Conservation (phyloP, 2,113 vertebrate species). For the Rhodinocichla rosea region DNA sequence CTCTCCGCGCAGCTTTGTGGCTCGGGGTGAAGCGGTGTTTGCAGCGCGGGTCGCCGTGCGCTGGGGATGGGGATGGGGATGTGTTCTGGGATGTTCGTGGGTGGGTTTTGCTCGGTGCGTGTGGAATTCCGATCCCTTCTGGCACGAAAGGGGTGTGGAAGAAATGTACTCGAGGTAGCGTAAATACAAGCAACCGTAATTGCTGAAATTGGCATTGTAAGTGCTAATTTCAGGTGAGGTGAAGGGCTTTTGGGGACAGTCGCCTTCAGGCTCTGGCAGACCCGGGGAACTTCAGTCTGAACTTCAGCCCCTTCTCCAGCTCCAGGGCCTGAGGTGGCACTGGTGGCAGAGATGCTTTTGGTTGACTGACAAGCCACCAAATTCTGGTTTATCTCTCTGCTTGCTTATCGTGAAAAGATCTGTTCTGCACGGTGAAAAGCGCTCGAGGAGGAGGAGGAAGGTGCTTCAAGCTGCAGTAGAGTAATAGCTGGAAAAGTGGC, state of each 20-base stretch:
- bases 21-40: rapidly evolving
- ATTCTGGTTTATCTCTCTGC: neutral
- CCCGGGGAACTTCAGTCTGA: neutral
- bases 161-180: neutral
- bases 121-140: neutral
- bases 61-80: rapidly evolving
- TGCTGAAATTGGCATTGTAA: neutral
- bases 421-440: neutral
- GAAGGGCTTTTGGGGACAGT: neutral
- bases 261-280: neutral
- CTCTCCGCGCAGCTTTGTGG: rapidly evolving
- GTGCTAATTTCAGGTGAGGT: neutral
- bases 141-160: neutral
- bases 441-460: neutral
- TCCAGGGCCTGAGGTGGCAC: neutral
- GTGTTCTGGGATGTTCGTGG: neutral
- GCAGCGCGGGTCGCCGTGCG: rapidly evolving
- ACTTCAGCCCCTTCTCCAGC: neutral
- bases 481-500: neutral
- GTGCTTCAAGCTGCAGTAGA: neutral
- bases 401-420: neutral
- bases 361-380: neutral
- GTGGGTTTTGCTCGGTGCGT: neutral
- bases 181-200: rapidly evolving
- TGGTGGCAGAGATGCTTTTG: neutral